A percentile compares a stretch with the other conserved stretches of the same genome.
Conservation (phyloP, 2,797 vertebrate genomes). For the Smutsia temminckii region DNA sequence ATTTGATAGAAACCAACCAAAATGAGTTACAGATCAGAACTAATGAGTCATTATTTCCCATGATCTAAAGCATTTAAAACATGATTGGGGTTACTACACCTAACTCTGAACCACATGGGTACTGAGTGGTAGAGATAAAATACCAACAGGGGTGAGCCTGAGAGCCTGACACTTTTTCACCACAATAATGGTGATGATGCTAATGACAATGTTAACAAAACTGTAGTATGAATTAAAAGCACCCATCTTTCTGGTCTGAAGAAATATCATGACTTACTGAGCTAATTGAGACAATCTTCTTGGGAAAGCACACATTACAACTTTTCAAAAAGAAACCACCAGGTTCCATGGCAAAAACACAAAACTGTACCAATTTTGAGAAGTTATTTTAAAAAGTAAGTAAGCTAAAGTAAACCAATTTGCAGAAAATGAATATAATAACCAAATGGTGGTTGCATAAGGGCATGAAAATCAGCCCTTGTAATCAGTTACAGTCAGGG, state of each 20-base stretch:
- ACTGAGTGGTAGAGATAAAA: background rate
- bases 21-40: background rate
- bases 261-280: background rate
- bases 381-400: conserved; percentile 37
- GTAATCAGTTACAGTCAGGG: background rate
- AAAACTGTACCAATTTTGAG: background rate
- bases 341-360: background rate
- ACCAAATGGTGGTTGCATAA: background rate
- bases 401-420: background rate
- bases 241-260: background rate
- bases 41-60: background rate
- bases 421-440: background rate
- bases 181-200: background rate
- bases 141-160: background rate
- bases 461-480: background rate
- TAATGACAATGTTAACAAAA: background rate
- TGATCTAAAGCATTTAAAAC: background rate
- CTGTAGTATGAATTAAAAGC: background rate
- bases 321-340: background rate
- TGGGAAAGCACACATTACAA: background rate
- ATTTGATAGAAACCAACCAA: background rate
- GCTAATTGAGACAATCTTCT: background rate
- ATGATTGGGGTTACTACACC: background rate
- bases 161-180: background rate
- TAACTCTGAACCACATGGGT: background rate